Conservation (phyloP, 2,113 vertebrate genomes). For the Apodemus speciosus region DNA sequence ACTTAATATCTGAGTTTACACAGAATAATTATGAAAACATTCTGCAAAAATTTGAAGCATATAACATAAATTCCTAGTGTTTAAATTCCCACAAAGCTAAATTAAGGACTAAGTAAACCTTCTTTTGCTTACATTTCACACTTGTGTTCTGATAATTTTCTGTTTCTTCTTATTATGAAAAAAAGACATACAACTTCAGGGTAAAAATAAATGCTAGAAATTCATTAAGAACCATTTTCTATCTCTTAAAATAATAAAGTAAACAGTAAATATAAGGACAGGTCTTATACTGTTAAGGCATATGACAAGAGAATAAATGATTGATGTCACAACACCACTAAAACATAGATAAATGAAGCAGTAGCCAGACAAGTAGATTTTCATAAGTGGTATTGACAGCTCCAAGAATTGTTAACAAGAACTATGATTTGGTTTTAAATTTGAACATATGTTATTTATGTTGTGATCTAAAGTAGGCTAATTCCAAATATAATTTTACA, state of each 20-base stretch:
- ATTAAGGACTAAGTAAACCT: not conserved
- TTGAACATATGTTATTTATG: not conserved
- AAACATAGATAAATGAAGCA: slow-evolving; percentile 16
- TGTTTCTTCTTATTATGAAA: not conserved
- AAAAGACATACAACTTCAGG: not conserved
- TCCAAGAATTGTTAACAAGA: slow-evolving; percentile 11
- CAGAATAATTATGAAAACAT: not conserved
- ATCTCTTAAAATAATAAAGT: not conserved
- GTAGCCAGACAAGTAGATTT: slow-evolving; percentile 16
- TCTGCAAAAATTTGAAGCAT: not conserved
- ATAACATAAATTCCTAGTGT: not conserved
- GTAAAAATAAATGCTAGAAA: slow-evolving; percentile 36
- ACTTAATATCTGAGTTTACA: not conserved
- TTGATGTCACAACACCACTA: slow-evolving; percentile 1
- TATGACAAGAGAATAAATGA: slow-evolving; percentile 47
- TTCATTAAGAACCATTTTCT: not conserved
- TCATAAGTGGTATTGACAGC: not conserved
- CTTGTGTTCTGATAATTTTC: not conserved
- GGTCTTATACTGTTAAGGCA: not conserved
- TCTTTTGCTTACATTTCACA: not conserved
- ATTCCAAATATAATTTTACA: slow-evolving; percentile 17
- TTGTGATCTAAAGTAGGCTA: not conserved
- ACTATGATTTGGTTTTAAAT: slow-evolving; percentile 27
- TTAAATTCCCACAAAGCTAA: not conserved
- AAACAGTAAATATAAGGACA: not conserved